Percentiles rank a stretch among this genome's conserved stretches.
Conservation (phyloP, 2,888 invertebrate species). For the Euclidia mi region DNA sequence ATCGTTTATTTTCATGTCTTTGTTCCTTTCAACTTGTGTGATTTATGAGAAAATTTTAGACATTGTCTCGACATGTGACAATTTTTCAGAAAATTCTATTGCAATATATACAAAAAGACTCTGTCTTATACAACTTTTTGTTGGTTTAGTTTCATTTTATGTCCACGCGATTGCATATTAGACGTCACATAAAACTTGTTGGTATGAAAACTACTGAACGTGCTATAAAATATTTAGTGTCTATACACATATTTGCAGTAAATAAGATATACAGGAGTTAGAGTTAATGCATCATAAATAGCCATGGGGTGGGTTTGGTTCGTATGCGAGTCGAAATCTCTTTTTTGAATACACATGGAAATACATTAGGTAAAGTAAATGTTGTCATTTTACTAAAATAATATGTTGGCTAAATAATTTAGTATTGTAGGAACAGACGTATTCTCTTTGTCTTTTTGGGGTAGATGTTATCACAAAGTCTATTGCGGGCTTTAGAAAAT, state of each 20-base stretch:
- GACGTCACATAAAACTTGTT: background rate
- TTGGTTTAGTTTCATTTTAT: too few relatives aligned
- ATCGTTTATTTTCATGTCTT: too few relatives aligned
- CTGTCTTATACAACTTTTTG: too few relatives aligned
- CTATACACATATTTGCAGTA: slow-evolving; percentile 1
- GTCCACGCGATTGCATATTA: background rate
- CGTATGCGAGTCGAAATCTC: too few relatives aligned
- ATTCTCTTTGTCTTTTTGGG: background rate
- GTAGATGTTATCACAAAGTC: background rate
- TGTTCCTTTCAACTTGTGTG: too few relatives aligned
- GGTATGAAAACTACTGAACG: background rate
- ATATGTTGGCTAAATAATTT: slow-evolving; percentile 4
- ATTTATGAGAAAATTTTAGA: too few relatives aligned
- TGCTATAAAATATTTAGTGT: slow-evolving; percentile 15
- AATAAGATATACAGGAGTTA: background rate
- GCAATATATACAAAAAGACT: too few relatives aligned
- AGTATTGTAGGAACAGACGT: background rate
- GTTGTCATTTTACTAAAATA: background rate
- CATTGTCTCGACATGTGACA: too few relatives aligned
- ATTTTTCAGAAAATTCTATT: too few relatives aligned
- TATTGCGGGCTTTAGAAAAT: background rate
- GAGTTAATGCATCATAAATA: too few relatives aligned
- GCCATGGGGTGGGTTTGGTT: too few relatives aligned
- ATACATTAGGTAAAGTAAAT: slow-evolving; percentile 3
- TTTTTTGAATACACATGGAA: background rate